These are phyloP conservation scores for Rhopilema esculentum DNA, from an alignment of 30 jellyfish, hydroid and myxozoan species.

Conservation along the genomic window DNA sequence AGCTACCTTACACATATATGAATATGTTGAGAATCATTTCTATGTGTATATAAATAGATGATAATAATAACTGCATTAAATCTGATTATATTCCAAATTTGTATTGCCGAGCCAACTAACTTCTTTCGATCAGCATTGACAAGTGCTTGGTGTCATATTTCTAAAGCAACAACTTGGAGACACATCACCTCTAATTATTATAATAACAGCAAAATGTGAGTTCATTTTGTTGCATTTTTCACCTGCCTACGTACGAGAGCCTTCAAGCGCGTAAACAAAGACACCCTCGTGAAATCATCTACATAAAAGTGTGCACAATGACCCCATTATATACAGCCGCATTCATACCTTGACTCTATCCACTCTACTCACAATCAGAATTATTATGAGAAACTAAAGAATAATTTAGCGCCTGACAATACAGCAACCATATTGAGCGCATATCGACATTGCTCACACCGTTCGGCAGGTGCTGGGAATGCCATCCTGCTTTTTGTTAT, in stretches of 20 bases:
- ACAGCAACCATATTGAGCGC: constrained; percentile 29
- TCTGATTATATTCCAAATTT: background rate
- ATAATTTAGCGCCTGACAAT: constrained; percentile 18
- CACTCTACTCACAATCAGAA: constrained; percentile 18
- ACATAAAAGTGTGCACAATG: constrained; percentile 9
- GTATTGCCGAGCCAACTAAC: background rate
- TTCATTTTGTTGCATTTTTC: constrained; percentile 4
- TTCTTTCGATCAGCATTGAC: background rate
- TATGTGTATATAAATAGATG: too few relatives aligned
- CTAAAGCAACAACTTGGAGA: background rate
- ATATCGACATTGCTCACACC: constrained; percentile 19
- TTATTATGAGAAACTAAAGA: constrained; percentile 16
- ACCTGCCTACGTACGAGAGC: constrained; percentile 19
- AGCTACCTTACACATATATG: too few relatives aligned
- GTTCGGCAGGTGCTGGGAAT: constrained; percentile 69
- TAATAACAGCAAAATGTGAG: constrained; percentile 8
- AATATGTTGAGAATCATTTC: too few relatives aligned
- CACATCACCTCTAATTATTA: background rate
- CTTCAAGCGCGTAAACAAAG: constrained; percentile 16
- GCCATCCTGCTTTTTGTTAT: constrained; percentile 54
- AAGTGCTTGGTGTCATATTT: background rate
- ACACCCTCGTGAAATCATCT: constrained; percentile 17
- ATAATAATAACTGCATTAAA: background rate
- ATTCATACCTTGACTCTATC: background rate
- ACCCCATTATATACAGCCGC: background rate